phyloP scores from a whole-genome alignment of 2,888 invertebrate genomes.

The Carpatolechia fugitivella region DNA sequence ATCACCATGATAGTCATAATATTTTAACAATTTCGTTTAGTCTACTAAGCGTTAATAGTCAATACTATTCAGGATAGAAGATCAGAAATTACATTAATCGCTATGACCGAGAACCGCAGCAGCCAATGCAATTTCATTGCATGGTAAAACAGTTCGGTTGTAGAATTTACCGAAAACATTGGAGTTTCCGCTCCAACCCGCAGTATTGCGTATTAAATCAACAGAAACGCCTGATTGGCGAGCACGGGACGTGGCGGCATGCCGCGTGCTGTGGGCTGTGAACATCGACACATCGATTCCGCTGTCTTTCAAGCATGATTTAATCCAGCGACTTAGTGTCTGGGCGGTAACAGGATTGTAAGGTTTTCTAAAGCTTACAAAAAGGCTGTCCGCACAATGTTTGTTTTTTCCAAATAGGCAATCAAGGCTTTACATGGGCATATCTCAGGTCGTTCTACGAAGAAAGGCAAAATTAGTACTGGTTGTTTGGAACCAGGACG shows the following conservation, averaged over 20 bases:
- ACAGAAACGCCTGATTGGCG: neutral
- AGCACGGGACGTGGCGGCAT: neutral
- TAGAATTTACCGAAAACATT: neutral
- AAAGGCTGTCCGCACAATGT: neutral
- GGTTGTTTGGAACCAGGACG: conserved; percentile 12
- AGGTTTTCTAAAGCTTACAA: conserved; percentile 10
- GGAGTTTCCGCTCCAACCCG: too few species aligned
- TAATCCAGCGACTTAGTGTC: too few species aligned
- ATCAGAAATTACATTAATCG: neutral
- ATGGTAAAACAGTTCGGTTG: neutral
- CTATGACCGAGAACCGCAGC: neutral
- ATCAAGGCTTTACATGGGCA: conserved; percentile 8
- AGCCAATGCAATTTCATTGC: neutral
- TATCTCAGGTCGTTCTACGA: conserved; percentile 5
- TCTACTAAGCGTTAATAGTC: neutral
- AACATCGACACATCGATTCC: too few species aligned
- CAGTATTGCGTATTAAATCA: too few species aligned
- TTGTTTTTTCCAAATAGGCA: conserved; percentile 1
- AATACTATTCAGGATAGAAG: neutral
- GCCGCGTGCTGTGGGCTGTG: too few species aligned
- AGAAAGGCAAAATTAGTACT: conserved; percentile 9
- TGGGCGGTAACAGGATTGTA: neutral
- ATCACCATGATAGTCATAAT: neutral
- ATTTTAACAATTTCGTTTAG: neutral
- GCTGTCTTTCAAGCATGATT: neutral